Base-by-base conservation (phyloP, 2,797 vertebrate species). In the Otolemur crassicaudatus region DNA sequence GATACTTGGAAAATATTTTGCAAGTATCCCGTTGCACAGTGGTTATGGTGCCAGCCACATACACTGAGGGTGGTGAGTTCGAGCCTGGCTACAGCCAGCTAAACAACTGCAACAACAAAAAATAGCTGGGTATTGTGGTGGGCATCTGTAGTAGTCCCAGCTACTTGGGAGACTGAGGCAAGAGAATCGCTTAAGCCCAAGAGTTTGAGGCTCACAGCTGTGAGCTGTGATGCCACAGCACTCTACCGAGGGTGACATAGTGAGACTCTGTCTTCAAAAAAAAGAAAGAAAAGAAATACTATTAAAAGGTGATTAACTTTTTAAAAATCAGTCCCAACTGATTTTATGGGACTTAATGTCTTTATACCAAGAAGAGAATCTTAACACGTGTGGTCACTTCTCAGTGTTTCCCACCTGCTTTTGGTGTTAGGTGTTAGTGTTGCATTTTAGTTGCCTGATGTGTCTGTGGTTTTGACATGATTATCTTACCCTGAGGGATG, bases 401-500 rank as follows among this genome's bases (percentile, higher is more conserved):
- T 95, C 14, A n/a, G 65, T 4, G 0, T 87, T 97, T 94, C 60
- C 40, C 46, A 53, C n/a, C 72, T 92, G 82, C 85, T 92, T 94
- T 96, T 81, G n/a, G 65, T 94, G 56, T 97, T 90, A 86, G 60
- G 65, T 91, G 73, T 72, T 83, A 75, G 85, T 90, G 87, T 93
- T 6, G 20, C 80, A 58, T 94, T 96, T 94, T 69, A 72, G 94
- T 95, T 95, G 69, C 92, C 20, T 95, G 96, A 61, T 75, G 61
- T 87, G 94, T 95, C 94, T 92, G 90, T 88, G 85, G n/a, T 96
- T 97, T 92, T 89, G 88, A 92, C 23, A 27, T 81, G 92, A 91
- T 92, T 94, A 49, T 84, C n/a, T 87, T 86, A 82, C 90, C 90
- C 75, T 3, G 60, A 95, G 97, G 95, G 87, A 20, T 86, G 82